These are phyloP conservation scores for Apamea anceps DNA, from an alignment of 2,888 invertebrate species.

Conservation along the genomic window DNA sequence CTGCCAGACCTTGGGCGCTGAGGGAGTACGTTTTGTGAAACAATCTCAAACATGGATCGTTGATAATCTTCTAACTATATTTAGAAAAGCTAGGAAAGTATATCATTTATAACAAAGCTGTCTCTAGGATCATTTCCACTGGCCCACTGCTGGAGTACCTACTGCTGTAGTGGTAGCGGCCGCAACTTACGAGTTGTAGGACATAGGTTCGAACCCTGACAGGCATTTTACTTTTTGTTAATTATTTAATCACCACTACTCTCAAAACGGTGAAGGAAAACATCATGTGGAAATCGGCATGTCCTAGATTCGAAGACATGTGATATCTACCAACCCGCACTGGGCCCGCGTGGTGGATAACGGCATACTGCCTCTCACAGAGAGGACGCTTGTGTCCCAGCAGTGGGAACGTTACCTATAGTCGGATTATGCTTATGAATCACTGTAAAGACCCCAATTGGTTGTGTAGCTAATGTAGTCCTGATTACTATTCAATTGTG, in stretches of 20 bases:
- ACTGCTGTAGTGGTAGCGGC: too few species aligned
- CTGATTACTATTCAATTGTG: neutral
- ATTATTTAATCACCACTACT: too few species aligned
- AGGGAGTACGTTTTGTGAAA: constrained; percentile 7
- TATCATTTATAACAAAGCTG: neutral
- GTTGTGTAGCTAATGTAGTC: neutral
- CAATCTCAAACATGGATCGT: neutral
- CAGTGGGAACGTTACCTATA: neutral
- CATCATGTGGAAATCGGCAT: neutral
- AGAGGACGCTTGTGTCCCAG: neutral
- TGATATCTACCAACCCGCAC: neutral
- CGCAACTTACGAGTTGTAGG: too few species aligned
- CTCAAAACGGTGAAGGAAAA: neutral
- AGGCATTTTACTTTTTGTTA: too few species aligned
- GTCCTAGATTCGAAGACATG: neutral
- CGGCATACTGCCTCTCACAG: neutral
- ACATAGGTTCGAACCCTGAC: too few species aligned
- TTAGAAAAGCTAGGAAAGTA: neutral
- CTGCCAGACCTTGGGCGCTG: constrained; percentile 8
- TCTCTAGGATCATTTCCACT: neutral
- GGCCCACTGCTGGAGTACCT: too few species aligned
- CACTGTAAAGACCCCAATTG: neutral
- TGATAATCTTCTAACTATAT: neutral
- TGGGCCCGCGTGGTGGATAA: neutral
- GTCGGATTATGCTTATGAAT: too few species aligned